Evolutionary conservation across 1,140 invertebrate genomes (phyloP), one percentile per base, ranked within the genome.

Genomic region (Zaprionus inermis): DNA sequence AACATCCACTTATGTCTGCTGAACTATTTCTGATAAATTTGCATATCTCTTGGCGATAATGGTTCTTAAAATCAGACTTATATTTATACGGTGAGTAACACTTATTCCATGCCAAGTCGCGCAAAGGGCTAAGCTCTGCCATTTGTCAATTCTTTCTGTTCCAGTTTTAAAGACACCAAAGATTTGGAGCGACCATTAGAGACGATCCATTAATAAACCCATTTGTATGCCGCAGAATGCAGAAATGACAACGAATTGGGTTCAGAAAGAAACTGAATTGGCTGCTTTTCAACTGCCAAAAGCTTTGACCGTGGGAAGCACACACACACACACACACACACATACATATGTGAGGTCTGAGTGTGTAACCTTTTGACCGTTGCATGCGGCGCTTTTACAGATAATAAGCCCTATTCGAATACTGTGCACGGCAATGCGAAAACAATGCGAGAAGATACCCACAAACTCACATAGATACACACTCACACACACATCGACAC

Each of bases 361-460:
- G 11, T 24, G 32, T 38, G 55, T 57, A 57, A 67, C 65, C 55
- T 67, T 67, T 67, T 60, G 66, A 69, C 46, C 57, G 46, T 49
- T 60, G 44, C 56, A 52, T 38, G 32, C n/a, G 46, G 24, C 38
- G 36, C 52, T 69, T n/a, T 46, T 41, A 14, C 38, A 46, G 56
- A 65, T 69, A 69, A 69, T 69, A 68, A 73, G 64, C 72, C 30
- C 38, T 28, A 73, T 57, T 70, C 52, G 58, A 24, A 52, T 60
- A 54, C 24, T 46, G 51, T 63, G 49, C 49, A 63, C 44, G 20
- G 58, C 32, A 63, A 70, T 63, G 67, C 51, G 28, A 70, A 63
- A 61, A 60, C 46, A 69, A 70, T 55, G 67, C 49, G 9, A 61
- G 5, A n/a, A 54, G 32, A 52, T 16, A 67, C 14, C 16, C 24